A percentile compares a stretch with the other conserved stretches of the same genome.
Conservation (phyloP, 2,113 vertebrate genomes). For the Calcarius ornatus region DNA sequence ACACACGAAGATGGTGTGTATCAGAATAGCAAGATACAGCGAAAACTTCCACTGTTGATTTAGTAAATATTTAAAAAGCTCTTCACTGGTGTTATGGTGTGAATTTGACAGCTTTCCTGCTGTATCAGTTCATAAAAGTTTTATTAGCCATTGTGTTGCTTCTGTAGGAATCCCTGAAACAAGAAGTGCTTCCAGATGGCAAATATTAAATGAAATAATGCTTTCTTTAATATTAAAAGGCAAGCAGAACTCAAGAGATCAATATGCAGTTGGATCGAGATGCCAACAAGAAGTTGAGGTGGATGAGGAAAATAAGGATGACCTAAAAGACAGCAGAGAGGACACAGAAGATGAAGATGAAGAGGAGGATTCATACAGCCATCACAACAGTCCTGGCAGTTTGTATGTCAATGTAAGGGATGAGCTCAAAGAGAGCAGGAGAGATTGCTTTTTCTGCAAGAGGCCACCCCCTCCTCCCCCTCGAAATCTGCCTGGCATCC, state of each 20-base stretch:
- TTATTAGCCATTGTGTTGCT: conserved; percentile 55
- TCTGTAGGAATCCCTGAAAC: conserved; percentile 43
- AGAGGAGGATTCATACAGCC: neutral
- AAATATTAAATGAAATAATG: conserved; percentile 39
- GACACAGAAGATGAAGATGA: conserved; percentile 34
- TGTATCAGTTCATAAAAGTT: conserved; percentile 56
- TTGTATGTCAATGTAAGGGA: conserved; percentile 69
- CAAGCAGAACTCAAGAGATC: neutral
- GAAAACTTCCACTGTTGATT: conserved; percentile 18
- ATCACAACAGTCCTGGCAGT: conserved; percentile 19
- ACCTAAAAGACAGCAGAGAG: neutral
- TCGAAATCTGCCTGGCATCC: conserved; percentile 46
- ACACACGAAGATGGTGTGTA: neutral
- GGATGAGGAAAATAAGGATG: neutral
- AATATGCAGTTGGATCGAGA: neutral
- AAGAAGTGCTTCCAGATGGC: conserved; percentile 38
- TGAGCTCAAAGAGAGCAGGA: neutral
- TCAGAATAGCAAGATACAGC: neutral
- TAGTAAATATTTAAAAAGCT: conserved; percentile 65
- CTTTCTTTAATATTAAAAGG: conserved; percentile 38
- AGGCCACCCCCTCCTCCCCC: conserved; percentile 78
- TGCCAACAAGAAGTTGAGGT: neutral
- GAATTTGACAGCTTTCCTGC: conserved; percentile 43
- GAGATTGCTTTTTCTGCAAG: neutral
- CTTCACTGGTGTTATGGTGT: neutral